These are phyloP conservation scores for Melospiza georgiana DNA, from an alignment of 2,113 vertebrate species.

Conservation along the genomic window DNA sequence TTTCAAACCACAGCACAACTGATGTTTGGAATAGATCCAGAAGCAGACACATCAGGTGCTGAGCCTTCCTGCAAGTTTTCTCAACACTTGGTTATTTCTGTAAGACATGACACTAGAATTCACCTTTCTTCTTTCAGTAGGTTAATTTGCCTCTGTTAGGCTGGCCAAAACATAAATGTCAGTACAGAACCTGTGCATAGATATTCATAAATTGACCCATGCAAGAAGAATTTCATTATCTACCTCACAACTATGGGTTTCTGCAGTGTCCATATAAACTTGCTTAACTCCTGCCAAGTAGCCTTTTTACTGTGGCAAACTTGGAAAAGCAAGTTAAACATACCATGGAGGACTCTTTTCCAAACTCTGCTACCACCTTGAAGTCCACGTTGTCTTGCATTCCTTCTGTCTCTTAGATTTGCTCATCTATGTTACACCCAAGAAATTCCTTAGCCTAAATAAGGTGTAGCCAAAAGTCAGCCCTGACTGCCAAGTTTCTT, in stretches of 20 bases:
- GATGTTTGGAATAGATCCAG: neutral
- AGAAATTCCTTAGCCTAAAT: constrained; percentile 63
- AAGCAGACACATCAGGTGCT: neutral
- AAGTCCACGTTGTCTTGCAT: constrained; percentile 83
- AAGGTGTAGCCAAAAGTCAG: neutral
- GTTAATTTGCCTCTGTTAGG: neutral
- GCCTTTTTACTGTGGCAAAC: constrained; percentile 82
- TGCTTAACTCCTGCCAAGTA: neutral
- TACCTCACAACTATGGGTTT: neutral
- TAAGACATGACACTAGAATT: neutral
- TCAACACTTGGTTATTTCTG: neutral
- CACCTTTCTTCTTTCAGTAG: neutral
- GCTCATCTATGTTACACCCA: constrained; percentile 79
- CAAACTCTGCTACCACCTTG: constrained; percentile 76
- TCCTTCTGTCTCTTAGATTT: constrained; percentile 83
- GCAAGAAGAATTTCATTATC: neutral
- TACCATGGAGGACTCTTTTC: constrained; percentile 85
- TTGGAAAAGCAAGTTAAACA: constrained; percentile 85
- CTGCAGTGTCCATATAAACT: neutral
- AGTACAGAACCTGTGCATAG: neutral
- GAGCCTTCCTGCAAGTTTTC: neutral
- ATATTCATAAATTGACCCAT: neutral
- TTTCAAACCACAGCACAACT: neutral
- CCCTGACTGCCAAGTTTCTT: neutral
- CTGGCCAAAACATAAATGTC: neutral